Percentiles rank a stretch among this genome's conserved stretches.
Conservation (phyloP, 2,888 invertebrate species). For the Philereme transversata region DNA sequence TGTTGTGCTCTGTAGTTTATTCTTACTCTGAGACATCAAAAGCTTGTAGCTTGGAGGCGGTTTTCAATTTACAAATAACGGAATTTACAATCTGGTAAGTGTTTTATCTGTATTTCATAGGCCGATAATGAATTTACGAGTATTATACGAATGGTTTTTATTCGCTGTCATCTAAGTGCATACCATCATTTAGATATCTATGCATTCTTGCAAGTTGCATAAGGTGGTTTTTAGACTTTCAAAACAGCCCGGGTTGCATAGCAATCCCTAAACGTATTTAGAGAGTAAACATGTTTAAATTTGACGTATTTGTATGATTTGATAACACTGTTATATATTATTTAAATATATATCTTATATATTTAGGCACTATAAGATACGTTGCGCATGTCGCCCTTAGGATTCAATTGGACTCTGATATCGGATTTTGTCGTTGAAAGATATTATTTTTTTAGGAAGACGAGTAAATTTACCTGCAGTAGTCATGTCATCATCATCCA, state of each 20-base stretch:
- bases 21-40: slow-evolving; percentile 2
- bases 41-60: slow-evolving; percentile 11
- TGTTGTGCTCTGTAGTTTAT: background rate
- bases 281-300: no score
- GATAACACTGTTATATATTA: no score
- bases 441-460: no score
- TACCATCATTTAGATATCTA: slow-evolving; percentile 16
- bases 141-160: slow-evolving; percentile 9
- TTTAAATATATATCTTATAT: no score
- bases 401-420: no score
- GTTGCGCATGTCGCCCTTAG: no score
- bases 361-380: no score
- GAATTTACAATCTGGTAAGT: slow-evolving; percentile 15
- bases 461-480: no score
- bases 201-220: slow-evolving; percentile 2
- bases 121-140: slow-evolving; percentile 14
- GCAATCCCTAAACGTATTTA: no score
- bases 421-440: no score
- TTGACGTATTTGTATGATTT: no score
- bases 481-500: no score
- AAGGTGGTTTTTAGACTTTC: background rate
- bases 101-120: slow-evolving; percentile 11
- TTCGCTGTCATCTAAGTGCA: slow-evolving; percentile 13
- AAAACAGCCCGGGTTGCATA: background rate
- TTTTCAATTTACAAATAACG: slow-evolving; percentile 17